Base-by-base conservation (phyloP, 2,888 invertebrate species). In the Lumbricus terrestris region DNA sequence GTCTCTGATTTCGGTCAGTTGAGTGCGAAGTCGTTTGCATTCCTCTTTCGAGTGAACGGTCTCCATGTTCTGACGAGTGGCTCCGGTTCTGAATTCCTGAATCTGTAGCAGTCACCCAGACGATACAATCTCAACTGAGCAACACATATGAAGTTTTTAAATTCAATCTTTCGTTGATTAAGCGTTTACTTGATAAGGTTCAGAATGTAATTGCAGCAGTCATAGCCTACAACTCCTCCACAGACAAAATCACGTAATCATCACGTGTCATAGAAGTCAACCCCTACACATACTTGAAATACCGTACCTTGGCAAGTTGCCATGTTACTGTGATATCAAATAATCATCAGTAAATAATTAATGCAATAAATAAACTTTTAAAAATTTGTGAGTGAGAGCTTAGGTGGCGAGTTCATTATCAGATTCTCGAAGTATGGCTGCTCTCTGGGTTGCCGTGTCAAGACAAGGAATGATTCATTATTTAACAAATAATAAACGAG, bases 1-100 rank as follows among this genome's bases (percentile, higher is more conserved):
- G 92, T 94, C 94, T 85, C 95, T 94, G 92, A 95, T 93, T 91
- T 96, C 95, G 37, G 94, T 93, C 91, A 95, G 93, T 92, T 94
- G 94, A 90, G 94, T 94, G 40, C 95, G 94, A 82, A 96, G 94
- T 91, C 95, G 95, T 93, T 95, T 95, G 92, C 94, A 94, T 92
- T 95, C 95, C 91, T 95, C 95, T 92, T 94, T 94, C 91, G 95
- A 93, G 92, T 95, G 95, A n/a, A 94, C 94, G 90, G 95, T 94
- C 92, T 95, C 95, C 95, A 95, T 95, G 93, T 94, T 94, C 92
- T 95, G 94, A 90, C 95, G 94, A 54, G 95, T 95, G 90, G 95
- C 94, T 20, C 95, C 95, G 54, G 95, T 95, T 90, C 95, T 94
- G 93, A 95, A 95, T 93, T 96, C 96, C 93, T 96, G 95, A 38